phyloP scores from a whole-genome alignment of 2,797 vertebrate species.

The Craterocephalus amniculus region DNA sequence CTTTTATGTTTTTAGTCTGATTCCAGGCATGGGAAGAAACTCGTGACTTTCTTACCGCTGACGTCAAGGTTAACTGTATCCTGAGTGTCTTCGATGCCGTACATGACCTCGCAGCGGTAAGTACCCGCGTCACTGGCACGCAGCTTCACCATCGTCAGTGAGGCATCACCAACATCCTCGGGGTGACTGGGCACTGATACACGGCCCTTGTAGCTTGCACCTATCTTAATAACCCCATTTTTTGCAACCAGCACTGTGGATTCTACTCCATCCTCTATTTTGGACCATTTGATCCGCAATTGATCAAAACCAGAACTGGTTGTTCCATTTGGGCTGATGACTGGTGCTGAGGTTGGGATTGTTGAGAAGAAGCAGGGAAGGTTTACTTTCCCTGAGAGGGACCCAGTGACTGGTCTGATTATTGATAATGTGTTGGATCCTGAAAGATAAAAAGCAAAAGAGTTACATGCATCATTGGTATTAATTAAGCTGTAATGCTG shows the following conservation, averaged over 20 bases:
- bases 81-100: slow-evolving; percentile 93
- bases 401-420: slow-evolving; percentile 85
- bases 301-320: slow-evolving; percentile 79
- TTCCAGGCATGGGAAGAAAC: slow-evolving; percentile 16
- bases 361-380: slow-evolving; percentile 94
- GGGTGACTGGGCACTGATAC: slow-evolving; percentile 92
- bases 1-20: slow-evolving; percentile 24
- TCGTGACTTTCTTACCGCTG: slow-evolving; percentile 83
- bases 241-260: slow-evolving; percentile 93
- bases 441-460: slow-evolving; percentile 58
- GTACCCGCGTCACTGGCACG: slow-evolving; percentile 93
- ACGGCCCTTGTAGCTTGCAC: slow-evolving; percentile 87
- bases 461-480: slow-evolving; percentile 19
- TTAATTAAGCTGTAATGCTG: background rate
- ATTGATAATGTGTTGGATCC: slow-evolving; percentile 69
- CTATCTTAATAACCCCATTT: slow-evolving; percentile 92
- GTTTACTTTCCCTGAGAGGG: slow-evolving; percentile 89
- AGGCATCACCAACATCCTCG: slow-evolving; percentile 90
- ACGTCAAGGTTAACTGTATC: slow-evolving; percentile 88
- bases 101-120: slow-evolving; percentile 96
- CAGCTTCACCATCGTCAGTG: slow-evolving; percentile 90
- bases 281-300: slow-evolving; percentile 97
- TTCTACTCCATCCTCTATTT: slow-evolving; percentile 87
- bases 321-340: slow-evolving; percentile 70
- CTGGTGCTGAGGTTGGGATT: slow-evolving; percentile 87